A percentile compares a stretch with the other conserved stretches of the same genome.
Conservation (phyloP, 2,113 vertebrate genomes). For the Periophthalmodon schlosseri region DNA sequence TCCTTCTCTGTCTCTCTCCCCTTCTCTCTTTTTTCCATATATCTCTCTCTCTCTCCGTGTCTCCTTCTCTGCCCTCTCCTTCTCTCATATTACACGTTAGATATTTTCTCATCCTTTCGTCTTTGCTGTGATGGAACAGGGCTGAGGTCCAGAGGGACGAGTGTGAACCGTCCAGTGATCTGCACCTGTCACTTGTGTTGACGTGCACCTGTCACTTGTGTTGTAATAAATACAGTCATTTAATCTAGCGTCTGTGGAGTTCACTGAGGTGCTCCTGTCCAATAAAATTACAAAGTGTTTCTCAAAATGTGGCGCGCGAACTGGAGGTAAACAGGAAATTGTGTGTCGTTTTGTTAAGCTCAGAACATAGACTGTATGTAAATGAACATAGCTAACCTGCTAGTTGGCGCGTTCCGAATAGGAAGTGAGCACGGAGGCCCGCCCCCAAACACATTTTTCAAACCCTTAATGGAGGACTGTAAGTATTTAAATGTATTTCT, state of each 20-base stretch:
- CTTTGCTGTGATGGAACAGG: conserved; percentile 8
- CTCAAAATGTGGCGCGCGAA: neutral
- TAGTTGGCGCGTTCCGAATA: too few relatives aligned
- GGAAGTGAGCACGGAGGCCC: too few relatives aligned
- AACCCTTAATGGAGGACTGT: too few relatives aligned
- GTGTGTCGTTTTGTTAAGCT: too few relatives aligned
- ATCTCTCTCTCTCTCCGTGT: too few relatives aligned
- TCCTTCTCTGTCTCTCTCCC: neutral
- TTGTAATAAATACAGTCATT: conserved; percentile 38
- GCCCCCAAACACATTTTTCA: too few relatives aligned
- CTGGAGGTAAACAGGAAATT: neutral
- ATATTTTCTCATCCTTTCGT: neutral
- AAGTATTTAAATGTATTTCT: too few relatives aligned
- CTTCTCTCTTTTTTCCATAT: too few relatives aligned
- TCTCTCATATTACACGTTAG: neutral
- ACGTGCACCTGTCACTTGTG: conserved; percentile 33
- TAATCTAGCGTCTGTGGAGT: conserved; percentile 22
- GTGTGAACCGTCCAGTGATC: neutral
- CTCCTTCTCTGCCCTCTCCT: too few relatives aligned
- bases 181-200: neutral
- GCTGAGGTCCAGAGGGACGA: neutral
- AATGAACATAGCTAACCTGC: too few relatives aligned
- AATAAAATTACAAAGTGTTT: neutral
- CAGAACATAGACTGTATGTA: too few relatives aligned
- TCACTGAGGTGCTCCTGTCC: neutral